A percentile compares a stretch with the other conserved stretches of the same genome.
phyloP scores from a whole-genome alignment of 1,140 invertebrate species.

The Pomacea maculata region DNA sequence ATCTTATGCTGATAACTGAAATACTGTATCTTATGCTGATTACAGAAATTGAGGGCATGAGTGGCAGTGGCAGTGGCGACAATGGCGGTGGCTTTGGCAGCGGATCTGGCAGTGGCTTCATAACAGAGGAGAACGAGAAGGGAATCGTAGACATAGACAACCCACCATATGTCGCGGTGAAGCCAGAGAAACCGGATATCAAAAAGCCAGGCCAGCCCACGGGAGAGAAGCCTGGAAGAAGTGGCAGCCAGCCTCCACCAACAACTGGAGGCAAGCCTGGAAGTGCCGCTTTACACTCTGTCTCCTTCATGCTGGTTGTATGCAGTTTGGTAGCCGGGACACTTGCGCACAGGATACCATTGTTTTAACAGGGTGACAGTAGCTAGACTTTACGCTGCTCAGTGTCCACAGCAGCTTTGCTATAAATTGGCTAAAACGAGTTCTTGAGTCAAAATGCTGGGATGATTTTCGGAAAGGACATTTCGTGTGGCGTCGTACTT shows the following conservation, averaged over 20 bases:
- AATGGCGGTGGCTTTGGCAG: conserved; percentile 17
- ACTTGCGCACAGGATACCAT: background rate
- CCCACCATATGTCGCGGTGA: background rate
- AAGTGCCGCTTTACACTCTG: background rate
- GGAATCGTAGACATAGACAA: conserved; percentile 21
- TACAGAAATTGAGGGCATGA: conserved; percentile 34
- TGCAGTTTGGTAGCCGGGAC: background rate
- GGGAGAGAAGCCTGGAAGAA: background rate
- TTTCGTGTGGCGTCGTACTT: too few species aligned
- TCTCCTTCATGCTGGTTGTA: background rate
- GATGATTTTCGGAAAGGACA: too few species aligned
- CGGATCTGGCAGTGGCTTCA: conserved; percentile 24
- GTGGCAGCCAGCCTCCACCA: background rate
- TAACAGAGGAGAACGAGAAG: conserved; percentile 6
- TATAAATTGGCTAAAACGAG: too few species aligned
- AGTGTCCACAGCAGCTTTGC: background rate
- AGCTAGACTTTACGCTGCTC: background rate
- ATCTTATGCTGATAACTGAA: conserved; percentile 16
- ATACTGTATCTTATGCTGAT: conserved; percentile 3
- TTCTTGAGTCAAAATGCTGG: too few species aligned
- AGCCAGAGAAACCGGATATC: background rate
- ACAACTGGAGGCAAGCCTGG: background rate
- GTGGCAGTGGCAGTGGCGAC: conserved; percentile 37
- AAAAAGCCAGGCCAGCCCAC: background rate
- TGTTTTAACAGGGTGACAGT: background rate